Evolutionary conservation across 2,113 vertebrate species (phyloP).

Genomic region (Cygnus buccinator): DNA sequence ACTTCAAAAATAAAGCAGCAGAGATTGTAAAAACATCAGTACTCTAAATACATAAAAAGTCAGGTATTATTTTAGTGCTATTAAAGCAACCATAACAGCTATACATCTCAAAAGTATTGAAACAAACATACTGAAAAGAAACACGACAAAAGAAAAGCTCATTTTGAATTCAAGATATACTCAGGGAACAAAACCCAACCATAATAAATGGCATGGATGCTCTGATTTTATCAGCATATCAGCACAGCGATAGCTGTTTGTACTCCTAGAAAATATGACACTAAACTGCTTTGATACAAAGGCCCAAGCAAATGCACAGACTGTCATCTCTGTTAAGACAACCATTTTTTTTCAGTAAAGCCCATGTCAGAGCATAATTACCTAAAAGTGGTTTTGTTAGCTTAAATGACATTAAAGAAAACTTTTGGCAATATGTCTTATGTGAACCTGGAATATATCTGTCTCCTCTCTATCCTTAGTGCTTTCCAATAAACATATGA

Average conservation of each 20-base stretch:
- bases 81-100: not conserved
- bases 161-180: not conserved
- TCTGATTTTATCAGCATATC: not conserved
- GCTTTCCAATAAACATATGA: not conserved
- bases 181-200: not conserved
- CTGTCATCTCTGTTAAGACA: not conserved
- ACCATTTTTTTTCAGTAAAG: not conserved
- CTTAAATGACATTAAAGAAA: not conserved
- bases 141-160: not conserved
- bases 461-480: not conserved
- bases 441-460: not conserved
- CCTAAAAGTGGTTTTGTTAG: not conserved
- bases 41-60: not conserved
- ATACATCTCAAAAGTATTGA: not conserved
- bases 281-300: not conserved
- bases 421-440: not conserved
- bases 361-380: not conserved
- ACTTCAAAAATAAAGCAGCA: not conserved
- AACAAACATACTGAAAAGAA: constrained; percentile 21
- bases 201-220: accelerated
- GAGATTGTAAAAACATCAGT: not conserved
- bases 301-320: not conserved
- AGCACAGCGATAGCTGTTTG: not conserved
- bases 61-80: not conserved
- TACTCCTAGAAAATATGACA: not conserved